Percentiles rank a stretch among this genome's conserved stretches.
These are phyloP conservation scores for Acrobasis consociella DNA, from an alignment of 2,888 invertebrate species.

Conservation along the genomic window DNA sequence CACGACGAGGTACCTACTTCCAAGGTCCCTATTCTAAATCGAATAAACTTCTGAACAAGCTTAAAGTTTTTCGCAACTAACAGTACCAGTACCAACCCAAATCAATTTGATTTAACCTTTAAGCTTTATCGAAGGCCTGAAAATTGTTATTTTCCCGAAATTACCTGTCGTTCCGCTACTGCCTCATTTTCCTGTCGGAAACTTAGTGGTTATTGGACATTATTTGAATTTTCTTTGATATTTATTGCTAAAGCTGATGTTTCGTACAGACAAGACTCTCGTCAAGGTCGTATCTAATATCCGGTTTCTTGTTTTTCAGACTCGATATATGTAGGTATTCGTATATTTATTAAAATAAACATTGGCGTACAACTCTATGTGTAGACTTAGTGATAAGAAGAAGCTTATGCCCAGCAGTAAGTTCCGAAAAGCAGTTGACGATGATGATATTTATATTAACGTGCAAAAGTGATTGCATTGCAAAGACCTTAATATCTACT, in stretches of 20 bases:
- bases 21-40: too few species aligned
- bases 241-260: constrained; percentile 16
- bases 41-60: not conserved
- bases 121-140: constrained; percentile 22
- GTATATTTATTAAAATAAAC: not conserved
- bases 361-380: too few species aligned
- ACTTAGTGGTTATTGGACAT: constrained; percentile 21
- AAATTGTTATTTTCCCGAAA: constrained; percentile 35
- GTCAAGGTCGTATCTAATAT: constrained; percentile 8
- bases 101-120: not conserved
- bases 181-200: constrained; percentile 31
- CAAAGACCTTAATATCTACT: too few species aligned
- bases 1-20: too few species aligned
- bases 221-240: constrained; percentile 22
- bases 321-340: not conserved
- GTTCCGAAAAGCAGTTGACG: too few species aligned
- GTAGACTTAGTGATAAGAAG: too few species aligned
- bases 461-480: too few species aligned
- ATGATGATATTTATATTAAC: too few species aligned
- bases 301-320: constrained; percentile 3
- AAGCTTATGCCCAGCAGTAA: too few species aligned
- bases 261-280: not conserved
- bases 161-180: constrained; percentile 23
- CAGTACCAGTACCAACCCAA: not conserved
- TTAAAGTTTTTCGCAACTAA: not conserved